Percentiles rank a stretch among this genome's conserved stretches.
phyloP scores from a whole-genome alignment of 2,797 vertebrate species.

The Leucoraja ocellata region DNA sequence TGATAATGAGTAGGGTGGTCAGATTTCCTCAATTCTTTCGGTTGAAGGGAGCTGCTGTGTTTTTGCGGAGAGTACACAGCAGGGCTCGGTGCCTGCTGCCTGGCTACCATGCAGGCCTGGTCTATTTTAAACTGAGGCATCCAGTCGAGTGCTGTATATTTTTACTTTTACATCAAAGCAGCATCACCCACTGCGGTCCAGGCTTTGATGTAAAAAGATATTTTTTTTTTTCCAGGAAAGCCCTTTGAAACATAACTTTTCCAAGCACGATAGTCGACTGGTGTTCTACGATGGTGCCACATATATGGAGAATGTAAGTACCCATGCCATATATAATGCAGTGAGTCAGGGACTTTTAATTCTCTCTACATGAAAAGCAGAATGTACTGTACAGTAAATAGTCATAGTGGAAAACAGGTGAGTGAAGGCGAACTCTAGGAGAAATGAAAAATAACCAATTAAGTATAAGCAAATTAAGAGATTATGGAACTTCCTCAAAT shows the following conservation, averaged over 20 bases:
- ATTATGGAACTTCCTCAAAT: background rate
- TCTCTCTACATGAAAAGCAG: background rate
- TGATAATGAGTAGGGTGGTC: background rate
- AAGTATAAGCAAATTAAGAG: background rate
- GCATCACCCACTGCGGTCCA: background rate
- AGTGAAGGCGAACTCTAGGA: background rate
- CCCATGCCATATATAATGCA: background rate
- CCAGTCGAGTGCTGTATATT: background rate
- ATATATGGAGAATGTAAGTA: conserved; percentile 51
- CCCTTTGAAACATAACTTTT: conserved; percentile 50
- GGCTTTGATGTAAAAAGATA: background rate
- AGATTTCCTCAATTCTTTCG: background rate
- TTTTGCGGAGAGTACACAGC: background rate
- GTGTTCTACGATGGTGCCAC: conserved; percentile 45
- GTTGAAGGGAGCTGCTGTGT: background rate
- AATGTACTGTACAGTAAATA: conserved; percentile 2
- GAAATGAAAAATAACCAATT: conserved; percentile 21
- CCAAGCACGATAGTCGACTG: conserved; percentile 52
- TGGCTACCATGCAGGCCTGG: background rate
- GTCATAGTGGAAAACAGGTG: conserved; percentile 27
- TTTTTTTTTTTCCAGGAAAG: conserved; percentile 46
- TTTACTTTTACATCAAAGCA: too few relatives aligned
- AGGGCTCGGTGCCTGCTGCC: background rate
- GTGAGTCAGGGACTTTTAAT: background rate
- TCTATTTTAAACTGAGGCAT: background rate